Evolutionary conservation across 2,888 invertebrate genomes (phyloP).

Genomic region (Hemaris fuciformis): DNA sequence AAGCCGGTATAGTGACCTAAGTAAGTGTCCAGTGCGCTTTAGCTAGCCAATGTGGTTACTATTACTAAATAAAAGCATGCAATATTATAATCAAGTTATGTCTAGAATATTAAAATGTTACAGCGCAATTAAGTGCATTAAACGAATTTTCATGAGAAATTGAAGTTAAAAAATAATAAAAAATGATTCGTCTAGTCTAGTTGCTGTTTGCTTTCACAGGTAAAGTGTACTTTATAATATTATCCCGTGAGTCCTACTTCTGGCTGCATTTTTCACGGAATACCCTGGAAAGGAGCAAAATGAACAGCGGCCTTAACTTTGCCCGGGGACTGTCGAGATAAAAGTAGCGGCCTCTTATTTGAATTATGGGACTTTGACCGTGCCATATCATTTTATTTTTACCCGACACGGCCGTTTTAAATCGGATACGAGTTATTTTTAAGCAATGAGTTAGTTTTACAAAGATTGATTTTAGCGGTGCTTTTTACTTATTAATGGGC

Average conservation of each 20-base stretch:
- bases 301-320: constrained; percentile 49
- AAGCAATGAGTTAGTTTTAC: background rate
- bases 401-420: constrained; percentile 21
- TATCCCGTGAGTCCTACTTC: constrained; percentile 37
- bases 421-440: constrained; percentile 18
- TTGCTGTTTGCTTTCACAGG: constrained; percentile 39
- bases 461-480: background rate
- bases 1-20: too few relatives aligned
- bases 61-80: too few relatives aligned
- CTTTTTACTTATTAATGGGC: background rate
- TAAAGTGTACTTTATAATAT: constrained; percentile 53
- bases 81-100: too few relatives aligned
- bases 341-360: constrained; percentile 54
- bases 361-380: constrained; percentile 52
- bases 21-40: too few relatives aligned
- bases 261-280: constrained; percentile 53
- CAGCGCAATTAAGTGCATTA: constrained; percentile 7
- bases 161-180: constrained; percentile 33
- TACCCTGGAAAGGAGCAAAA: constrained; percentile 50
- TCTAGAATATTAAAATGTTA: constrained; percentile 14
- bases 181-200: constrained; percentile 31
- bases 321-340: constrained; percentile 50
- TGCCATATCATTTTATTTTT: constrained; percentile 33
- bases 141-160: constrained; percentile 30
- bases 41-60: too few relatives aligned